These are phyloP conservation scores for Sturmia bella DNA, from an alignment of 2,888 invertebrate genomes.

Conservation along the genomic window DNA sequence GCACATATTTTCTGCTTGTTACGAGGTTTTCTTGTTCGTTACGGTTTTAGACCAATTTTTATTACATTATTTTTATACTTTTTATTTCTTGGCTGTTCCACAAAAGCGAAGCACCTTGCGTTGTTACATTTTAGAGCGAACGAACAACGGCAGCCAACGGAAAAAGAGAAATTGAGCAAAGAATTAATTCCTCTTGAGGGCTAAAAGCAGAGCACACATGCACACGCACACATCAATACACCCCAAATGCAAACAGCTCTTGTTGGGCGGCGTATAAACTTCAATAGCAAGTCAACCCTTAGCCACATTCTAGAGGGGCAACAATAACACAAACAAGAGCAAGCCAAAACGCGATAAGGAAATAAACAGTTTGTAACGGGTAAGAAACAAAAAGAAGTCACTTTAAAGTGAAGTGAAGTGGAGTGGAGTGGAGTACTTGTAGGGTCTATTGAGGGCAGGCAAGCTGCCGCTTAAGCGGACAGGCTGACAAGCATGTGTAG, in stretches of 20 bases:
- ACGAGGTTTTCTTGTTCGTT: slow-evolving; percentile 50
- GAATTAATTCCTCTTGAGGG: slow-evolving; percentile 63
- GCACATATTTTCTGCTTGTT: slow-evolving; percentile 58
- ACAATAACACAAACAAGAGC: slow-evolving; percentile 5
- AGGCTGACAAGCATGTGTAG: slow-evolving; percentile 47
- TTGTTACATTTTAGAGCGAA: slow-evolving; percentile 34
- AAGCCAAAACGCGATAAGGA: slow-evolving; percentile 61
- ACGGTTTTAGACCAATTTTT: slow-evolving; percentile 58
- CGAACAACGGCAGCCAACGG: slow-evolving; percentile 12
- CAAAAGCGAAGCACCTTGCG: slow-evolving; percentile 64
- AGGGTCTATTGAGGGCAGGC: slow-evolving; percentile 34
- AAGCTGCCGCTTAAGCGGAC: slow-evolving; percentile 7
- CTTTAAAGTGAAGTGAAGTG: no score
- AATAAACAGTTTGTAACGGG: slow-evolving; percentile 51
- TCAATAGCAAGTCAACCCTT: slow-evolving; percentile 55
- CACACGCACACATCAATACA: slow-evolving; percentile 1
- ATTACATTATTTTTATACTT: slow-evolving; percentile 18
- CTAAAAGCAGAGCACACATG: slow-evolving; percentile 11
- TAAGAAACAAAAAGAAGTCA: neutral
- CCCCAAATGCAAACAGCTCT: neutral
- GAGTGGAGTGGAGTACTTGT: slow-evolving; percentile 13
- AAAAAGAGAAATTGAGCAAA: slow-evolving; percentile 12
- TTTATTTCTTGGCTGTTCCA: neutral
- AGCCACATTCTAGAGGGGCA: slow-evolving; percentile 5
- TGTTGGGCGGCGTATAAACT: slow-evolving; percentile 5